Conservation (phyloP, 1,140 invertebrate species). For the Pseudomyrmex sp. region DNA sequence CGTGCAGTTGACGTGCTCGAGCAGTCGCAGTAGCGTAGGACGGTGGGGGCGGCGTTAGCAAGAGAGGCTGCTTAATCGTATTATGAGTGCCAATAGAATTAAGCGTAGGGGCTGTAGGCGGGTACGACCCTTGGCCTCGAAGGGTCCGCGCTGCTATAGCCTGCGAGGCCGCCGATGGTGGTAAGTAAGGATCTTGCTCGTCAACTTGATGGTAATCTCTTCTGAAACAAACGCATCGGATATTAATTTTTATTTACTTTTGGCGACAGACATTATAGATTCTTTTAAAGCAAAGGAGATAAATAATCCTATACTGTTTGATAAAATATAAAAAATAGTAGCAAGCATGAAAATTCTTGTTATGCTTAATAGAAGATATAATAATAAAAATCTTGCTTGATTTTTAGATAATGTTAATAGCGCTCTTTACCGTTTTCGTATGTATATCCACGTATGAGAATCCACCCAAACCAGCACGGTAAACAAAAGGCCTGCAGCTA, state of each 20-base stretch:
- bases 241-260: conserved; percentile 16
- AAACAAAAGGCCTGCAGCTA: conserved; percentile 94
- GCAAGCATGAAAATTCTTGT: neutral
- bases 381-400: neutral
- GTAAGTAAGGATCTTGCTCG: conserved; percentile 90
- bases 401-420: neutral
- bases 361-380: neutral
- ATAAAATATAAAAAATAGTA: neutral
- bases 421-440: conserved; percentile 93
- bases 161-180: conserved; percentile 87
- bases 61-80: conserved; percentile 86
- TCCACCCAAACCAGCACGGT: conserved; percentile 97
- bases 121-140: conserved; percentile 88
- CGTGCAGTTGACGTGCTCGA: conserved; percentile 86
- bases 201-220: conserved; percentile 90
- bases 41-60: conserved; percentile 85
- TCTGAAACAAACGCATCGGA: conserved; percentile 84
- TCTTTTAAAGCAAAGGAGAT: too few relatives aligned
- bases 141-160: conserved; percentile 88
- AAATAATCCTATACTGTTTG: neutral
- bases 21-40: conserved; percentile 86
- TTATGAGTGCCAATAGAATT: conserved; percentile 85
- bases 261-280: neutral
- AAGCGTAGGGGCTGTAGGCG: conserved; percentile 85
- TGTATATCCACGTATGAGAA: conserved; percentile 98